Base-by-base conservation (phyloP, 2,888 invertebrate species). In the Cosmorhoe ocellata region DNA sequence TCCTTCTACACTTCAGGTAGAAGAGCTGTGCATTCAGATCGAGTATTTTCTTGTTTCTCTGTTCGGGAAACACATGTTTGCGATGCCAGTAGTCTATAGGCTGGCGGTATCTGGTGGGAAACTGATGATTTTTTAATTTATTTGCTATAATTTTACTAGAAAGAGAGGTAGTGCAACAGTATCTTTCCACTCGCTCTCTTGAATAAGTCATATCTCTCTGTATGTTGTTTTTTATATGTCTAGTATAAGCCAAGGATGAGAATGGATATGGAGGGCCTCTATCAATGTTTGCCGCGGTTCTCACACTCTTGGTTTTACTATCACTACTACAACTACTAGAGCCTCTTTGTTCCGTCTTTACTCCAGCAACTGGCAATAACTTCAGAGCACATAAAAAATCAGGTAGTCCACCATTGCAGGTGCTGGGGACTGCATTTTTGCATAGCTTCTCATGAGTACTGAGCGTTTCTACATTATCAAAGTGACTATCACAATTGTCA, bases 401-500 rank as follows among this genome's bases (percentile, higher is more conserved):
- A 9, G 78, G 70, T 22, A 88, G 59, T 18, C 82, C 79, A 46
- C 82, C 77, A 47, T 63, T 73, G 48, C 76, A 76, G 7, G 71
- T 54, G 44, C 68, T 73, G 8, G 81, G 72, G 6, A 66, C 56
- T 50, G 78, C 79, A 74, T 76, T 81, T 51, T 85, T 87, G 64
- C 91, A 91, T 37, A 89, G 80, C 72, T 86, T 82, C 73, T 91
- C 91, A 61, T 91, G 91, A 0, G 74, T 79, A 64, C 69, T 77
- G 32, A 90, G 62, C 39, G 76, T 63, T 31, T 85, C 81, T 44
- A 81, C 67, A 59, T 87, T 89, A 58, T 93, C 92, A 72, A 95
- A 92, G 77, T 94, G 94, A 51, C 93, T 94, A 79, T 95, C 95
- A 76, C 95, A 95, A 71, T 92, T 93, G 71, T 95, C 95, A 79